Evolutionary conservation across 2,888 invertebrate genomes (phyloP).

Genomic region (Mimachlamys varia): DNA sequence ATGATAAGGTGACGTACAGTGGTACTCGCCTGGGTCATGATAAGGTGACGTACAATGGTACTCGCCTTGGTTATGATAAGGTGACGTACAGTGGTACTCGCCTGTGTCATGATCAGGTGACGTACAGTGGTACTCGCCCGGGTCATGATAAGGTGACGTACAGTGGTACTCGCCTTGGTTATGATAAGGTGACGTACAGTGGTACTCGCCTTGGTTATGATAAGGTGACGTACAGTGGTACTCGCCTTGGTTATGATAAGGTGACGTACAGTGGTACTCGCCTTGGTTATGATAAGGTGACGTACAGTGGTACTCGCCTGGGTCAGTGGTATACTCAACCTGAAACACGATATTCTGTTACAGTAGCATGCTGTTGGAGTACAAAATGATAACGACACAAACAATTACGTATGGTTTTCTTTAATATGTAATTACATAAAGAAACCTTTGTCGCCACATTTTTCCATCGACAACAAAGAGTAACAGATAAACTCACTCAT

Average conservation of each 20-base stretch:
- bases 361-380: too few species aligned
- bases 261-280: too few species aligned
- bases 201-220: not conserved
- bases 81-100: not conserved
- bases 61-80: too few species aligned
- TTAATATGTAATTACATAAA: constrained; percentile 16
- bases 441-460: not conserved
- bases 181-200: not conserved
- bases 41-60: not conserved
- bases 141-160: not conserved
- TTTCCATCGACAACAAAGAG: not conserved
- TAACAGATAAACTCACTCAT: constrained; percentile 3
- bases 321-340: too few species aligned
- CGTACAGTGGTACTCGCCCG: not conserved
- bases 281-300: too few species aligned
- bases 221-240: not conserved
- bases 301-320: too few species aligned
- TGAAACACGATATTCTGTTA: too few species aligned
- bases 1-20: constrained; percentile 5
- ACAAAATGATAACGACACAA: not conserved
- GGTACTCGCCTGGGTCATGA: not conserved
- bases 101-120: too few species aligned
- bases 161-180: not conserved
- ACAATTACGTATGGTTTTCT: not conserved
- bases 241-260: too few species aligned